These are phyloP conservation scores for Myiotriccus ornatus DNA, from an alignment of 2,797 vertebrate genomes.

Conservation along the genomic window DNA sequence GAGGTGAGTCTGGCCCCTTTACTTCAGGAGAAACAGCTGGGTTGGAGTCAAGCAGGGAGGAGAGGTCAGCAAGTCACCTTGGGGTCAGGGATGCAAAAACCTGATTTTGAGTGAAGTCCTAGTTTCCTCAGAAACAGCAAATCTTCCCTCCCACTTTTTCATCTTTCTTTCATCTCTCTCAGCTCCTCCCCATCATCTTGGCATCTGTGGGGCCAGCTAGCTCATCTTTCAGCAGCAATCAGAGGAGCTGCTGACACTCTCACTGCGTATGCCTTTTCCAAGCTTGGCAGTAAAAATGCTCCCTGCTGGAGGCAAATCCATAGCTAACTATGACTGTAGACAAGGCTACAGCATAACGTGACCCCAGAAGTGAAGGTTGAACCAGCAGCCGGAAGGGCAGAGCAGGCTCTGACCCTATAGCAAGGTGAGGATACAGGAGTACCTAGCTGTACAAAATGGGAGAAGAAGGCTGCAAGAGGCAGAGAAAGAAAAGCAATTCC, in stretches of 20 bases:
- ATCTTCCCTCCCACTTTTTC: neutral
- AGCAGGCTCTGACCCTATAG: neutral
- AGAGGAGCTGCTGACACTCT: neutral
- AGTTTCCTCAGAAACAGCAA: conserved; percentile 13
- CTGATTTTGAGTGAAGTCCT: neutral
- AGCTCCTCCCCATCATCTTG: neutral
- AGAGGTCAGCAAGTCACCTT: conserved; percentile 37
- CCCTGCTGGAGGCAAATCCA: neutral
- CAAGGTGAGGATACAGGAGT: neutral
- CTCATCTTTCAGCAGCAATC: conserved; percentile 16
- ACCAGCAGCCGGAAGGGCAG: neutral
- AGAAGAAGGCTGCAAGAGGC: neutral
- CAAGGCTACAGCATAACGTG: neutral
- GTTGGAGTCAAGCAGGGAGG: neutral
- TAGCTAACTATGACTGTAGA: neutral
- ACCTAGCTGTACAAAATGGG: neutral
- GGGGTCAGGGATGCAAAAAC: conserved; percentile 31
- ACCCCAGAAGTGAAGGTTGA: neutral
- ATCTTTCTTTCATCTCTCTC: conserved; percentile 38
- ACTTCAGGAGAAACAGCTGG: conserved; percentile 42
- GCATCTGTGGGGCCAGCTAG: neutral
- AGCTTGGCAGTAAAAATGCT: neutral
- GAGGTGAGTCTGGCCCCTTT: conserved; percentile 15
- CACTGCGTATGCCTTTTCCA: neutral
- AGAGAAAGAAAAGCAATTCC: neutral